Evolutionary conservation across 2,113 vertebrate genomes (phyloP).

Genomic region (Speoplatyrhinus poulsoni): DNA sequence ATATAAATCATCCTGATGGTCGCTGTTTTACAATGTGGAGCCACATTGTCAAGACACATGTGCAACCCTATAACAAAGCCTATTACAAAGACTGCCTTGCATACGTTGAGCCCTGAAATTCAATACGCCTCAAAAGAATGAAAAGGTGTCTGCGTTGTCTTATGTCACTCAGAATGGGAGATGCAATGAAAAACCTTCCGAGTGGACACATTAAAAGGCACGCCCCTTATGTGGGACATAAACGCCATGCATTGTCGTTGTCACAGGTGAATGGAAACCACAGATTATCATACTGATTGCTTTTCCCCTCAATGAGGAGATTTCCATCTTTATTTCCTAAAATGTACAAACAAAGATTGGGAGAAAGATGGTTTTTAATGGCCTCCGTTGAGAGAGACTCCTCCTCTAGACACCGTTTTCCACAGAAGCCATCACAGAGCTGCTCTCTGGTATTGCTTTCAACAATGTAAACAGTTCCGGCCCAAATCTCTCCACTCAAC

Average conservation of each 20-base stretch:
- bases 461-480: slow-evolving; percentile 60
- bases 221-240: slow-evolving; percentile 53
- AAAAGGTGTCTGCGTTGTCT: slow-evolving; percentile 53
- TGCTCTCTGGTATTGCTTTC: slow-evolving; percentile 41
- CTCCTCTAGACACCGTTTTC: slow-evolving; percentile 44
- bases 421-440: slow-evolving; percentile 43
- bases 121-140: slow-evolving; percentile 51
- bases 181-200: slow-evolving; percentile 59
- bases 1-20: slow-evolving; percentile 71
- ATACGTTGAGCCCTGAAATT: slow-evolving; percentile 43
- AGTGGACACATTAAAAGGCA: slow-evolving; percentile 64
- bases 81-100: slow-evolving; percentile 52
- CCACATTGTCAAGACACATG: slow-evolving; percentile 65
- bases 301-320: slow-evolving; percentile 53
- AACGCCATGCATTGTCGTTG: slow-evolving; percentile 41
- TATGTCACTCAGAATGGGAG: slow-evolving; percentile 51
- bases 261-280: slow-evolving; percentile 62
- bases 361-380: slow-evolving; percentile 47
- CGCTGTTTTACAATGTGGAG: slow-evolving; percentile 57
- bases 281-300: slow-evolving; percentile 76
- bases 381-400: slow-evolving; percentile 34
- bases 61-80: slow-evolving; percentile 51
- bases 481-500: slow-evolving; percentile 63
- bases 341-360: slow-evolving; percentile 58
- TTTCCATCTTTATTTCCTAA: slow-evolving; percentile 65